phyloP scores from a whole-genome alignment of 2,888 invertebrate genomes.

The Phaedon cochleariae region DNA sequence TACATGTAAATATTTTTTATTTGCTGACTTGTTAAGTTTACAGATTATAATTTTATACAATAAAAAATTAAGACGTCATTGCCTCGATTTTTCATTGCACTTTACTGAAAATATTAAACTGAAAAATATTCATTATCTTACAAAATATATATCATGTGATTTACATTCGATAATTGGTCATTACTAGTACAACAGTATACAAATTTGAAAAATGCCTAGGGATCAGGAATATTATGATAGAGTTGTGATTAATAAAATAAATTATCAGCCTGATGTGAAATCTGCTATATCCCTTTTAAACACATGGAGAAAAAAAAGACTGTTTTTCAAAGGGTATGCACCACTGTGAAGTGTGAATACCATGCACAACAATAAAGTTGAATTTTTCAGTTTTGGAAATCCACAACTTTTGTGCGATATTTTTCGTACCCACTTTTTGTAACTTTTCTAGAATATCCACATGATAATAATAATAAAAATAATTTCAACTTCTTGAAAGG shows the following conservation, averaged over 20 bases:
- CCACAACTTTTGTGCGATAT: no score
- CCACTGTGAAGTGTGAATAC: no score
- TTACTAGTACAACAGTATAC: constrained; percentile 23
- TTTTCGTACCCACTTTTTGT: no score
- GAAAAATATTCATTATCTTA: constrained; percentile 33
- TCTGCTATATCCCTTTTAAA: no score
- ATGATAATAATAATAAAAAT: no score
- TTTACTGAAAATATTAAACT: neutral
- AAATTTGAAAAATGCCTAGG: constrained; percentile 18
- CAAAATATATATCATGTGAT: constrained; percentile 34
- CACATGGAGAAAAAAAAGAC: no score
- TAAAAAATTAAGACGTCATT: neutral
- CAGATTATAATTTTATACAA: neutral
- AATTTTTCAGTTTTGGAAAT: no score
- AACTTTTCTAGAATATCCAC: no score
- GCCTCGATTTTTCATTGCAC: neutral
- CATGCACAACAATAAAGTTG: no score
- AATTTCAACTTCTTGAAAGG: neutral
- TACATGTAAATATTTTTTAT: neutral
- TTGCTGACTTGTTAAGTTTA: neutral
- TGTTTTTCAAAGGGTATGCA: no score
- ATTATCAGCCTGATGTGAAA: no score
- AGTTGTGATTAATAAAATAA: no score
- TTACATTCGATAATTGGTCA: constrained; percentile 31
- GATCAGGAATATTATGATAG: constrained; percentile 3